These are phyloP conservation scores for Delichon dasypus DNA, from an alignment of 2,797 vertebrate genomes.

Conservation along the genomic window DNA sequence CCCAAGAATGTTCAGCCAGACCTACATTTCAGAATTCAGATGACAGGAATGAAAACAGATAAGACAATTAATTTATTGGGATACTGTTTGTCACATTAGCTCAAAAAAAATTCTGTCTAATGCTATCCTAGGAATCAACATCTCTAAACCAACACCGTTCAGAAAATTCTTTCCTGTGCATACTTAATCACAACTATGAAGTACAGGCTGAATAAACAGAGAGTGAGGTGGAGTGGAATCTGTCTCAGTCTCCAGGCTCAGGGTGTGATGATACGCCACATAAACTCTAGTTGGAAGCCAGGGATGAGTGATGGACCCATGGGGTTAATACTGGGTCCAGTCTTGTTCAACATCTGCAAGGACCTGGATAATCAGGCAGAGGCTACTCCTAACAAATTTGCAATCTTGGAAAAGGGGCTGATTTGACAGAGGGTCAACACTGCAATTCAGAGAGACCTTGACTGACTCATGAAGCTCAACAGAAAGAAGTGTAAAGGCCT, in stretches of 20 bases:
- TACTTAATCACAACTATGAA: not conserved
- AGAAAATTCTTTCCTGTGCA: not conserved
- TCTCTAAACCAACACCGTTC: not conserved
- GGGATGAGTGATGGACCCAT: not conserved
- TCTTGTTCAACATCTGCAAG: not conserved
- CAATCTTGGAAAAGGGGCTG: not conserved
- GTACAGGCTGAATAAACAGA: not conserved
- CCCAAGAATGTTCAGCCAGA: not conserved
- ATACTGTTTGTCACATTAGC: not conserved
- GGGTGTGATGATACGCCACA: no score
- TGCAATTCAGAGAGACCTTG: not conserved
- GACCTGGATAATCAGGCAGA: not conserved
- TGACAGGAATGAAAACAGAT: not conserved
- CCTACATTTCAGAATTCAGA: not conserved
- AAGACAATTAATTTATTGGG: not conserved
- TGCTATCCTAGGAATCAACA: not conserved
- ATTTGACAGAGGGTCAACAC: not conserved
- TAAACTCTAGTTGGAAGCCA: not conserved
- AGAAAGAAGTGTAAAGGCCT: not conserved
- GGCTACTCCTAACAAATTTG: not conserved
- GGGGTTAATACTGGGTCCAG: not conserved
- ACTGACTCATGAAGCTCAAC: not conserved
- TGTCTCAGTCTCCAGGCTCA: not conserved
- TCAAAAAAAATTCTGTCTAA: not conserved
- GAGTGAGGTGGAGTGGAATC: not conserved